Conservation (phyloP, 2,888 invertebrate genomes). For the Coelogynopora nodosa region DNA sequence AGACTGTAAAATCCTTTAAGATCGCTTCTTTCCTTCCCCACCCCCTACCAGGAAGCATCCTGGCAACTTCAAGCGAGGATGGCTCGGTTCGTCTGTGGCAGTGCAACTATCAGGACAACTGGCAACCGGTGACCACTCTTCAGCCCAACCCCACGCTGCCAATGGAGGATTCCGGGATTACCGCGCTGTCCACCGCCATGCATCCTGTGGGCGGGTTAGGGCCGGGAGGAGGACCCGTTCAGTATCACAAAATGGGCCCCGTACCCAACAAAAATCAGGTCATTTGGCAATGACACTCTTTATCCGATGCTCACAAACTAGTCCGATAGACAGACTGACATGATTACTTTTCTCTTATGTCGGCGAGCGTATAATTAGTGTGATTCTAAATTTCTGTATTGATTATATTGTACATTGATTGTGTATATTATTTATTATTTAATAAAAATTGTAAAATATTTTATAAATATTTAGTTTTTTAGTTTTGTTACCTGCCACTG, state of each 20-base stretch:
- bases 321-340: no score
- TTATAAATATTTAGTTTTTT: not conserved
- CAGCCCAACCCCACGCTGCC: not conserved
- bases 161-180: not conserved
- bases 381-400: no score
- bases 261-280: slow-evolving; percentile 7
- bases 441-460: not conserved
- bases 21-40: not conserved
- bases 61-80: slow-evolving; percentile 39
- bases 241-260: slow-evolving; percentile 29
- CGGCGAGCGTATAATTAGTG: no score
- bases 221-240: not conserved
- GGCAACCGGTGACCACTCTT: slow-evolving; percentile 30
- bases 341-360: not conserved
- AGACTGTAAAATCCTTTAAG: no score
- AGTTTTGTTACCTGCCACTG: not conserved
- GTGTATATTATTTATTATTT: not conserved
- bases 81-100: slow-evolving; percentile 42
- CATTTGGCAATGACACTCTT: not conserved
- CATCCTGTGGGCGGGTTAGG: not conserved
- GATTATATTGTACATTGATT: not conserved
- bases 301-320: not conserved
- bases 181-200: not conserved
- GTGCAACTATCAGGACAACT: slow-evolving; percentile 38
- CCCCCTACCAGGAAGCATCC: slow-evolving; percentile 9